Evolutionary conservation across 2,888 invertebrate genomes (phyloP).

Genomic region (Homarus gammarus): DNA sequence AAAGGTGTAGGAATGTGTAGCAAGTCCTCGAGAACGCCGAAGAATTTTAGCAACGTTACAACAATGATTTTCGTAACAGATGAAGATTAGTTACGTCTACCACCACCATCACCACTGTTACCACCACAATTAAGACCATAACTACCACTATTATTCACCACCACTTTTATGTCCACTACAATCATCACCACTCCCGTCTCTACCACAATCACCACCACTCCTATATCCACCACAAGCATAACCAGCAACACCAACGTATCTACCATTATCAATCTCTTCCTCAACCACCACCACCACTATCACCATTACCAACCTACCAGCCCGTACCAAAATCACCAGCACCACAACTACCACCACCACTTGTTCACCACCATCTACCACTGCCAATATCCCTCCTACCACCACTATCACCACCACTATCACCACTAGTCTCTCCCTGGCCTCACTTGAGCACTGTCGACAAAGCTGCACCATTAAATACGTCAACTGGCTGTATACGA

Average conservation of each 20-base stretch:
- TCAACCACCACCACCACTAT: background rate
- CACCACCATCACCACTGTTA: too few species aligned
- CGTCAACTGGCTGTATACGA: constrained; percentile 27
- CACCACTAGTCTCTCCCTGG: constrained; percentile 9
- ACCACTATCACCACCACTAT: constrained; percentile 18
- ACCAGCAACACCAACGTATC: background rate
- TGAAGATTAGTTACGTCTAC: too few species aligned
- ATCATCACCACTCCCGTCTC: background rate
- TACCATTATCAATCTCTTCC: too few species aligned
- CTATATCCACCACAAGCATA: background rate
- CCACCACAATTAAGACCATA: too few species aligned
- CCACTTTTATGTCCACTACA: too few species aligned
- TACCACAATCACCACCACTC: background rate
- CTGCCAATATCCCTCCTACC: constrained; percentile 14
- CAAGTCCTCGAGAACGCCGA: too few species aligned
- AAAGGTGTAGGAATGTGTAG: too few species aligned
- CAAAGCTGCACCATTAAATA: constrained; percentile 40
- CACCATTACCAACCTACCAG: background rate
- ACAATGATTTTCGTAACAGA: too few species aligned
- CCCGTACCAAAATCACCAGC: too few species aligned
- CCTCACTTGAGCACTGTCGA: constrained; percentile 26
- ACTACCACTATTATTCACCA: constrained; percentile 10
- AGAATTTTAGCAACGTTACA: too few species aligned
- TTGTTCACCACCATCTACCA: constrained; percentile 5
- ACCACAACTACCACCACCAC: too few species aligned